phyloP scores from a whole-genome alignment of 2,113 vertebrate genomes.

The Carassius gibelio region DNA sequence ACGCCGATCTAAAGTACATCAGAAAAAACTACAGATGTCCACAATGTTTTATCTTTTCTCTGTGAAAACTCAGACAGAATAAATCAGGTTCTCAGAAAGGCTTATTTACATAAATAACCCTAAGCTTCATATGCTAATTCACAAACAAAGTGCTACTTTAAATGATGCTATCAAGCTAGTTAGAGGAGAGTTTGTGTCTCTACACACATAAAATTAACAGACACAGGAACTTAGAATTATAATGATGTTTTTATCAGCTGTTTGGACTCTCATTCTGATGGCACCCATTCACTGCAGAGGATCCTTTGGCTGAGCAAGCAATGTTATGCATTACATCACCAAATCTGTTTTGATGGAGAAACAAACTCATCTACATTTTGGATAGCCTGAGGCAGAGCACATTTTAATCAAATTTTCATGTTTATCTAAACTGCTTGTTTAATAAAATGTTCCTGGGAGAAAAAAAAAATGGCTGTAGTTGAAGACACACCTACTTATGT shows the following conservation, averaged over 20 bases:
- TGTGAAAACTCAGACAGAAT: not conserved
- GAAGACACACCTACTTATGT: not conserved
- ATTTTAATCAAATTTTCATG: not conserved
- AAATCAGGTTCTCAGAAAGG: not conserved
- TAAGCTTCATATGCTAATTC: slow-evolving; percentile 46
- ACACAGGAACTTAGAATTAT: not conserved
- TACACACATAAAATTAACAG: slow-evolving; percentile 10
- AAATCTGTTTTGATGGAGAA: not conserved
- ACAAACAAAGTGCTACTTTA: slow-evolving; percentile 30
- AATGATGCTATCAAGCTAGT: slow-evolving; percentile 45
- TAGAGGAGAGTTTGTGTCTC: slow-evolving; percentile 55
- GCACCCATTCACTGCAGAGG: too few relatives aligned
- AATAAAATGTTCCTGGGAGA: not conserved
- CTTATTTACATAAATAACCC: slow-evolving; percentile 46
- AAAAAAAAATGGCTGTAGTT: not conserved
- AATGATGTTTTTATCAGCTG: not conserved
- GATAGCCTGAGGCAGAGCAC: not conserved
- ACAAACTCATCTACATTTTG: not conserved
- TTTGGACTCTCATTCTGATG: not conserved
- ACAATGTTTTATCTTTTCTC: not conserved
- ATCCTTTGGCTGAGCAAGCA: not conserved
- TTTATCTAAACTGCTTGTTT: not conserved
- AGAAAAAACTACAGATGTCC: not conserved
- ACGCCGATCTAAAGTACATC: not conserved
- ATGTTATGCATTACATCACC: not conserved